Conservation (phyloP, 1,140 invertebrate genomes). For the Rhopalosiphum maidis region DNA sequence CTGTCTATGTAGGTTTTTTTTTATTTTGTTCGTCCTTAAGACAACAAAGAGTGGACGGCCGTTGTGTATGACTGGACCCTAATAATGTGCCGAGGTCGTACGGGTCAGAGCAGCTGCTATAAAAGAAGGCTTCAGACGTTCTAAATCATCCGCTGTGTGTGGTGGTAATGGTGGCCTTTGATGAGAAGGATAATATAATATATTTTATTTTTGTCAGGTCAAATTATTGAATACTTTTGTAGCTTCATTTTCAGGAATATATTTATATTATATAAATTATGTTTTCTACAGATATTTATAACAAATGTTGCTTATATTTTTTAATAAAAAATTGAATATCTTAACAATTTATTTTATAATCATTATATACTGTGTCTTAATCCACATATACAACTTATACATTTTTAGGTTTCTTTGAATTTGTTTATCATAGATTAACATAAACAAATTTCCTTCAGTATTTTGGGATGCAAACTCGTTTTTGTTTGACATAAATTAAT, state of each 20-base stretch:
- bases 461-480: slow-evolving; percentile 27
- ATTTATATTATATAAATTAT: neutral
- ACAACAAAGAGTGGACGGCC: slow-evolving; percentile 41
- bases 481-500: neutral
- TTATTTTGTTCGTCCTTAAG: slow-evolving; percentile 58
- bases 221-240: slow-evolving; percentile 13
- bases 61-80: slow-evolving; percentile 51
- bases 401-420: neutral
- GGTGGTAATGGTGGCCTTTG: slow-evolving; percentile 5
- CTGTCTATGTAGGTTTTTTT: slow-evolving; percentile 49
- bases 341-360: neutral
- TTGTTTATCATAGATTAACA: neutral
- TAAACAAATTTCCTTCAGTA: neutral
- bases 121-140: slow-evolving; percentile 48
- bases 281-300: neutral
- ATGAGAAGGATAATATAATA: slow-evolving; percentile 39
- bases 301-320: neutral
- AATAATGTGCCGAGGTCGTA: slow-evolving; percentile 54
- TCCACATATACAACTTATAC: neutral
- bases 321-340: neutral
- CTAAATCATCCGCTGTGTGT: slow-evolving; percentile 41
- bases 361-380: neutral
- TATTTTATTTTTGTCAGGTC: neutral
- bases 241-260: neutral
- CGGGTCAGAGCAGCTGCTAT: slow-evolving; percentile 53